A percentile compares a stretch with the other conserved stretches of the same genome.
Conservation (phyloP, 2,113 vertebrate species). For the Castor canadensis region DNA sequence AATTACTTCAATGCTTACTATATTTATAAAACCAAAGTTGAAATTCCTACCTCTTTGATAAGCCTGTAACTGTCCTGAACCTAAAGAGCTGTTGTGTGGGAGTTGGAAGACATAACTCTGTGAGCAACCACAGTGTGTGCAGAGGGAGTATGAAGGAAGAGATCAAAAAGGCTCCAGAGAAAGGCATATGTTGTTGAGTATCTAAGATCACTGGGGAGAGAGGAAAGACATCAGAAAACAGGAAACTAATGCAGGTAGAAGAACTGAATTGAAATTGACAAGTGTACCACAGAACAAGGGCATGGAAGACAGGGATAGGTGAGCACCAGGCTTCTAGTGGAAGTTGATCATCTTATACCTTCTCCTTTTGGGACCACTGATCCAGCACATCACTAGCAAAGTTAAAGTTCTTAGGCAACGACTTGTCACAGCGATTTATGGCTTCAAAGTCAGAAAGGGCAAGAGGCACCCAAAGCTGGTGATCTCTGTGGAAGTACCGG, state of each 20-base stretch:
- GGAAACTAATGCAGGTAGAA: neutral
- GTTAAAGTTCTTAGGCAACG: constrained; percentile 84
- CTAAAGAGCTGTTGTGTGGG: neutral
- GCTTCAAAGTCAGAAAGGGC: constrained; percentile 83
- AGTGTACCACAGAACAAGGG: neutral
- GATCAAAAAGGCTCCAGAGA: neutral
- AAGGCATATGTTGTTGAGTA: neutral
- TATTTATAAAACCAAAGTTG: neutral
- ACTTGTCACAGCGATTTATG: constrained; percentile 75
- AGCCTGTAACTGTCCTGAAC: neutral
- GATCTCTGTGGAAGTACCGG: constrained; percentile 59
- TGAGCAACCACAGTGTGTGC: neutral
- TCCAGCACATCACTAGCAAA: constrained; percentile 88
- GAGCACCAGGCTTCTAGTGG: too few relatives aligned
- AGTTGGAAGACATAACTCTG: neutral
- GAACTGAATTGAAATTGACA: neutral
- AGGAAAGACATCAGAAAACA: neutral
- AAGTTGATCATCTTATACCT: constrained; percentile 76
- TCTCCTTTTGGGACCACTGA: constrained; percentile 84
- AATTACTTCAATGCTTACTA: neutral
- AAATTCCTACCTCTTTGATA: neutral
- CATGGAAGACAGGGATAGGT: neutral
- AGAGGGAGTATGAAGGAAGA: neutral
- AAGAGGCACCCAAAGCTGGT: constrained; percentile 68
- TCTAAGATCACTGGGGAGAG: neutral